These are phyloP conservation scores for Bolinopsis microptera DNA, from an alignment of 37 sponge, comb jelly and placozoan species.

Conservation along the genomic window DNA sequence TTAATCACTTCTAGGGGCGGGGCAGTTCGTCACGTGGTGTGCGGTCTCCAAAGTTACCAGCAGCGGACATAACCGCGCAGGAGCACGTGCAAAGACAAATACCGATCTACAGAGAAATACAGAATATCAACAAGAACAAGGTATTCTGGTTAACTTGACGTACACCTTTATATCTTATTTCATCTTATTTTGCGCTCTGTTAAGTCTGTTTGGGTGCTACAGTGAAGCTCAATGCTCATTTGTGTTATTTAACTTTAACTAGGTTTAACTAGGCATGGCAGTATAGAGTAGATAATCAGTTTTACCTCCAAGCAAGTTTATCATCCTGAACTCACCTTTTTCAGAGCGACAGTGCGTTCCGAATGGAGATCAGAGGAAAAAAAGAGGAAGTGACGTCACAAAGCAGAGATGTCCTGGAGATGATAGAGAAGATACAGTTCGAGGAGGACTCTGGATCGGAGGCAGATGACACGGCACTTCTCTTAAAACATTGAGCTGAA, in stretches of 20 bases:
- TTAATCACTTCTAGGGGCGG: neutral
- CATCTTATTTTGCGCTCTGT: too few species aligned
- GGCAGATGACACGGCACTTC: neutral
- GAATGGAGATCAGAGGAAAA: neutral
- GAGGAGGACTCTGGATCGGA: neutral
- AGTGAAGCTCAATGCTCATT: too few species aligned
- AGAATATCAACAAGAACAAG: neutral
- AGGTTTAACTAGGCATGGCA: too few species aligned
- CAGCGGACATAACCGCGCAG: neutral
- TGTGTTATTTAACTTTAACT: too few species aligned
- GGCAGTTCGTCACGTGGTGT: neutral
- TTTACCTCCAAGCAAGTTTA: too few species aligned
- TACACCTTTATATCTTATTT: too few species aligned
- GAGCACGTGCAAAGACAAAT: conserved; percentile 44
- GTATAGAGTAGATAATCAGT: too few species aligned
- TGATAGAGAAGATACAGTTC: neutral
- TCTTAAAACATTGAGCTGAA: neutral
- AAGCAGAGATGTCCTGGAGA: neutral
- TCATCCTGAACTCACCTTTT: too few species aligned
- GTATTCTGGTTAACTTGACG: neutral
- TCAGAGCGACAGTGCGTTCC: neutral
- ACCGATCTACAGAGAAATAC: conserved; percentile 59
- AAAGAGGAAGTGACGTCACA: neutral
- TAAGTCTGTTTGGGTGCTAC: too few species aligned
- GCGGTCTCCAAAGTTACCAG: conserved; percentile 5